Percentiles rank a stretch among this genome's conserved stretches.
Evolutionary conservation across 2,113 vertebrate genomes (phyloP).

Genomic region (Colaptes auratus): DNA sequence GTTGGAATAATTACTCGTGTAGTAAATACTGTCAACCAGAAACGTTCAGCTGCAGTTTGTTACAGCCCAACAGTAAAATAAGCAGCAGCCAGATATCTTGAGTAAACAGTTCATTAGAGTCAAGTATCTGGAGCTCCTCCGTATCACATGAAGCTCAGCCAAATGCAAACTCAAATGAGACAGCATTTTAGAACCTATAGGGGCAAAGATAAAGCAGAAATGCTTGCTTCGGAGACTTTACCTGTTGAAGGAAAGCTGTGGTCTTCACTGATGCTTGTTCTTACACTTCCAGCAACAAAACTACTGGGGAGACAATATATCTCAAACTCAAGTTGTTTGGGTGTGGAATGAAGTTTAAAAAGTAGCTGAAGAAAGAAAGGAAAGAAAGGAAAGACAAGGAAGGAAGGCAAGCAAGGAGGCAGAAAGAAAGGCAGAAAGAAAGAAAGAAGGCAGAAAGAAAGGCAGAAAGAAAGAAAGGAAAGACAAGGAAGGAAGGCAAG

Average conservation of each 20-base stretch:
- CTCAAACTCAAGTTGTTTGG: constrained; percentile 42
- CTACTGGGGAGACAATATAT: background rate
- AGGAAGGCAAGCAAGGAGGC: too few species aligned
- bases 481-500: too few species aligned
- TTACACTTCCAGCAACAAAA: constrained; percentile 11
- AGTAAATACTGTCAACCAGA: background rate
- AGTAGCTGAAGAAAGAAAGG: constrained; percentile 22
- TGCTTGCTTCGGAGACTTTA: constrained; percentile 44
- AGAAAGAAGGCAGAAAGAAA: too few species aligned
- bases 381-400: too few species aligned
- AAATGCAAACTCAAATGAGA: constrained; percentile 50
- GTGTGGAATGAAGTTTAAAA: constrained; percentile 44
- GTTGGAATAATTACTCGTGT: constrained; percentile 12
- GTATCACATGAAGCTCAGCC: constrained; percentile 5
- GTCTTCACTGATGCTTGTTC: constrained; percentile 14
- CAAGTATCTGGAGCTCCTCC: background rate
- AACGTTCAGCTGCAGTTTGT: background rate
- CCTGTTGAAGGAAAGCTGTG: constrained; percentile 55
- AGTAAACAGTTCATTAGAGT: background rate
- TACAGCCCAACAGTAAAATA: background rate
- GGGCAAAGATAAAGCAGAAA: background rate
- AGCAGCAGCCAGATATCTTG: background rate
- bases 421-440: too few species aligned
- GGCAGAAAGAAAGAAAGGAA: too few species aligned
- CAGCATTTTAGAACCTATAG: constrained; percentile 12